phyloP scores from a whole-genome alignment of 2,888 invertebrate genomes.

The Sisyra nigra region DNA sequence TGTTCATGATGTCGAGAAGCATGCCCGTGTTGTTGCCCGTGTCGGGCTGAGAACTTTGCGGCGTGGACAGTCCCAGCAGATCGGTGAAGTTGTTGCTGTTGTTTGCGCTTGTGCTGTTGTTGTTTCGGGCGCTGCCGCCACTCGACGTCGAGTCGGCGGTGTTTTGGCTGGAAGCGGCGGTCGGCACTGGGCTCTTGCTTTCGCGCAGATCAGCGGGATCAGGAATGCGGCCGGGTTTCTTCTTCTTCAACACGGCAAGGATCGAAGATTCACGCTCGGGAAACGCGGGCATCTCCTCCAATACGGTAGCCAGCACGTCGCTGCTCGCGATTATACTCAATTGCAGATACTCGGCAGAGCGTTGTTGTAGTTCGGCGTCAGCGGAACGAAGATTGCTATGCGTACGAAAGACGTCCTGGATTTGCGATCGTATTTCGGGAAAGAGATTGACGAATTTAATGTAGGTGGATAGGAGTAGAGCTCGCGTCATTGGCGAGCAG shows the following conservation, averaged over 20 bases:
- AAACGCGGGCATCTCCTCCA: conserved; percentile 99
- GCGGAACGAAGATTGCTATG: conserved; percentile 94
- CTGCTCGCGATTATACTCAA: conserved; percentile 90
- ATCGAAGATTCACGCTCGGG: conserved; percentile 97
- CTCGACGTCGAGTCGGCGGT: conserved; percentile 20
- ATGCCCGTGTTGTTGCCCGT: conserved; percentile 55
- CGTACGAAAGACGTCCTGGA: conserved; percentile 86
- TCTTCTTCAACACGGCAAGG: conserved; percentile 93
- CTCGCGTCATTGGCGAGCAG: conserved; percentile 93
- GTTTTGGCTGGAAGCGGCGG: conserved; percentile 33
- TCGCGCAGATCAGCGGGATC: conserved; percentile 66
- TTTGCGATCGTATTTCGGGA: conserved; percentile 91
- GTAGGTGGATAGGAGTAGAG: conserved; percentile 91
- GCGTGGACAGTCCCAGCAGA: conserved; percentile 75
- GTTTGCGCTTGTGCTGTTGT: conserved; percentile 26
- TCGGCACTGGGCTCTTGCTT: conserved; percentile 56
- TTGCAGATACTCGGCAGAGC: conserved; percentile 95
- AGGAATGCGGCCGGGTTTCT: conserved; percentile 88
- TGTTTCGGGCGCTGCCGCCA: conserved; percentile 30
- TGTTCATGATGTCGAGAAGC: conserved; percentile 79
- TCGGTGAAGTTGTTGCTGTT: conserved; percentile 31
- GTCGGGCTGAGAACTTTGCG: conserved; percentile 54
- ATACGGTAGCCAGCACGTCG: conserved; percentile 92
- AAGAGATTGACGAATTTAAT: conserved; percentile 99
- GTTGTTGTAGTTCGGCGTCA: conserved; percentile 95